Evolutionary conservation across 2,888 invertebrate genomes (phyloP), one percentile per base, ranked within the genome.

Genomic region (Mycalesis mineus): DNA sequence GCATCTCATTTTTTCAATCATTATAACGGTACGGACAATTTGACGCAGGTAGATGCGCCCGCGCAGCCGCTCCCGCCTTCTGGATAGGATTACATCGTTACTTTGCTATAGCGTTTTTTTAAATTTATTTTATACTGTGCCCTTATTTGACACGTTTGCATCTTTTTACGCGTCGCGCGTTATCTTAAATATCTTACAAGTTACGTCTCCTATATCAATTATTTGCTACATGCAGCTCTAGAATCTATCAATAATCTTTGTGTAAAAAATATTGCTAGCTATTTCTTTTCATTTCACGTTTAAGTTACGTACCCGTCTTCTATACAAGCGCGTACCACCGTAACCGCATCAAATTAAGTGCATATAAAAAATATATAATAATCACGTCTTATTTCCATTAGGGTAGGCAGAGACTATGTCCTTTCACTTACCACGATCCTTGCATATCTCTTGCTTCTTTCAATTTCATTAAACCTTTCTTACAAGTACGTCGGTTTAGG

Each of bases 21-120:
- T 54, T 53, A 56, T 68, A 69, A 66, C 64, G 65, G 61, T 65
- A 63, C 57, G 60, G 51, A 59, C 52, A 57, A 55, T 58, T 56
- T 56, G 55, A 50, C 48, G 55, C 66, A 68, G 68, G 65, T 65
- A 70, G 69, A 70, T 68, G 75, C 69, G 72, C 67, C 68, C 61
- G 61, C 70, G 70, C 61, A 63, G 31, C 39, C 31, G 41, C 61
- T 60, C 52, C 52, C 52, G 52, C 17, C 52, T 42, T 33, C 22
- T 52, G 52, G 60, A 60, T 61, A 63, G 49, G 54, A 22, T 57
- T 54, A 51, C 60, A 49, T 36, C 48, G 33, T 45, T 55, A 29
- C 48, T 48, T 14, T 50, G 40, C 50, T 40, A 29, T 50, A 40
- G 13, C 13, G n/a, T 50, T 29, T 50, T 50, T 50, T 39, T 50